Percentiles rank a stretch among this genome's conserved stretches.
phyloP scores from a whole-genome alignment of 2,888 invertebrate genomes.

The Pachydiplax longipennis region DNA sequence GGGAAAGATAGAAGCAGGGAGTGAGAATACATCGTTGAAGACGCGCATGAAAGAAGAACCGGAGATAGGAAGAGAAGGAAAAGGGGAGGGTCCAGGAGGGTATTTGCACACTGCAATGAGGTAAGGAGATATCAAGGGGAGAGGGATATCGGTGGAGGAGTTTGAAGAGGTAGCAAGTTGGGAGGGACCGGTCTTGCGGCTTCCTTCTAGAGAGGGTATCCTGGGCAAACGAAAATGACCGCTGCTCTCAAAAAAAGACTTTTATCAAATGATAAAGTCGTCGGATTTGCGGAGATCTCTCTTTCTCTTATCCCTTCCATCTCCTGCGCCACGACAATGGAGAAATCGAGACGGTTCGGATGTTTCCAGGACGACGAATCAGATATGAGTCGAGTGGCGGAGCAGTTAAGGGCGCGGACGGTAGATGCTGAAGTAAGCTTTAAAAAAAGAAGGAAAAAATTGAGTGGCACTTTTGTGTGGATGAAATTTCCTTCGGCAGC shows the following conservation, averaged over 20 bases:
- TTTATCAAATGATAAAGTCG: background rate
- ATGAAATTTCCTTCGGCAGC: background rate
- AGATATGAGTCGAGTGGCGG: background rate
- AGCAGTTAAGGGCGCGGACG: background rate
- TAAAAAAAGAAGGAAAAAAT: background rate
- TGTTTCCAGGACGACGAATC: constrained; percentile 1
- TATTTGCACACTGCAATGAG: background rate
- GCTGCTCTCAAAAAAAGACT: background rate
- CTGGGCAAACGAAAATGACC: background rate
- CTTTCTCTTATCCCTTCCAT: background rate
- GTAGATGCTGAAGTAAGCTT: background rate
- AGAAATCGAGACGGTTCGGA: background rate
- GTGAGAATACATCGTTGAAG: no score
- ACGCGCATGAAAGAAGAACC: no score
- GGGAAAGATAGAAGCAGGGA: no score
- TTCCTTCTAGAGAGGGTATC: background rate
- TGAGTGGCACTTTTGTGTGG: background rate
- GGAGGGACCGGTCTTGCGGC: background rate
- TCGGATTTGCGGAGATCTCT: background rate
- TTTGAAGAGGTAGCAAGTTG: no score
- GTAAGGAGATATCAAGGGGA: background rate
- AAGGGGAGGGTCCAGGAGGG: no score
- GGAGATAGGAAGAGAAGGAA: no score
- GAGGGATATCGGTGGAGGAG: no score
- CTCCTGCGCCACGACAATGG: background rate